phyloP scores from a whole-genome alignment of 2,797 vertebrate species.

The Geotrypetes seraphini region DNA sequence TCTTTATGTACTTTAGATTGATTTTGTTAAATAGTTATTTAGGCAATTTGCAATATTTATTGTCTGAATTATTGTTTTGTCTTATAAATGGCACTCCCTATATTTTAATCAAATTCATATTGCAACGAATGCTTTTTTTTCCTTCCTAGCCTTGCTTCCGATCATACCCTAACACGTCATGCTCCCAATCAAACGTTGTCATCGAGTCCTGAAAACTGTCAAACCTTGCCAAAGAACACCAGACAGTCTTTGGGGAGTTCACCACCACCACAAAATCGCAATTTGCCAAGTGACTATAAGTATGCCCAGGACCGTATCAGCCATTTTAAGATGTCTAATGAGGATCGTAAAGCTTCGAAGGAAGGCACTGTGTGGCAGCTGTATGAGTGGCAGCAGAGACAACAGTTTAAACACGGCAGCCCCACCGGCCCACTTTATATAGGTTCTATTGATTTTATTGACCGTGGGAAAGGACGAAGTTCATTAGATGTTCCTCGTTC shows the following conservation, averaged over 20 bases:
- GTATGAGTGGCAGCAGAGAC: slow-evolving; percentile 95
- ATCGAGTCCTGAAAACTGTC: slow-evolving; percentile 60
- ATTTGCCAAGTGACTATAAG: slow-evolving; percentile 92
- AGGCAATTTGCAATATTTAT: no score
- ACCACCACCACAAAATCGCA: slow-evolving; percentile 60
- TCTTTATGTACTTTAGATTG: no score
- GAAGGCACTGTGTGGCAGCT: slow-evolving; percentile 97
- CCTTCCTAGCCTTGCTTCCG: slow-evolving; percentile 45
- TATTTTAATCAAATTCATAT: no score
- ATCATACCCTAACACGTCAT: slow-evolving; percentile 70
- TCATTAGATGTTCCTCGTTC: slow-evolving; percentile 86
- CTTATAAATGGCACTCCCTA: no score
- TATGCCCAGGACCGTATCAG: slow-evolving; percentile 92
- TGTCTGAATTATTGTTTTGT: no score
- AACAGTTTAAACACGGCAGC: slow-evolving; percentile 92
- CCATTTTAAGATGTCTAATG: slow-evolving; percentile 91
- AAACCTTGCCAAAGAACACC: slow-evolving; percentile 82
- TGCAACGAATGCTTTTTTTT: background rate
- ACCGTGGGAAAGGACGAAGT: slow-evolving; percentile 73
- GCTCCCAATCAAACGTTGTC: slow-evolving; percentile 68
- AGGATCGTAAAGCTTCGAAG: slow-evolving; percentile 82
- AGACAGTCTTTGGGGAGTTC: slow-evolving; percentile 69
- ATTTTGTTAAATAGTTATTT: no score
- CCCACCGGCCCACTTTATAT: slow-evolving; percentile 75
- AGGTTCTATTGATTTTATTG: slow-evolving; percentile 66